These are phyloP conservation scores for Pristiophorus japonicus DNA, from an alignment of 2,113 vertebrate genomes.

Conservation along the genomic window DNA sequence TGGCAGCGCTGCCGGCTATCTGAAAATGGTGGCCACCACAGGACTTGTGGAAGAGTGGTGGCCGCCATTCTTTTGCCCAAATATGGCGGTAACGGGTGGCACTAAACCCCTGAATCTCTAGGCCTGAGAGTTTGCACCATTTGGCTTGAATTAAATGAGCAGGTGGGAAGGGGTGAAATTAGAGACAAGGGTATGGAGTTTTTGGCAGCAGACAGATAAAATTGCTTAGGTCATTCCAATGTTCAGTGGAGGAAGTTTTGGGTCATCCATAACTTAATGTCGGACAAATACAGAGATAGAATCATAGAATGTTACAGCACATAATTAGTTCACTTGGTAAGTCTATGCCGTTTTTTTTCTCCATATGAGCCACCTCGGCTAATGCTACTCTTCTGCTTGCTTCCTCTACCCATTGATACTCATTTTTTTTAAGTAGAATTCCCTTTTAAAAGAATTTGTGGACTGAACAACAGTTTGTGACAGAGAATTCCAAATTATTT, in stretches of 20 bases:
- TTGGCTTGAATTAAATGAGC: not conserved
- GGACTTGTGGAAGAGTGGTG: too few relatives aligned
- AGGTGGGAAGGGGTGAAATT: not conserved
- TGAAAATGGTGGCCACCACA: too few relatives aligned
- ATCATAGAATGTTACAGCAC: not conserved
- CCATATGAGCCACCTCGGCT: not conserved
- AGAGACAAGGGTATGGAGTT: not conserved
- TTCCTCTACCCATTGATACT: not conserved
- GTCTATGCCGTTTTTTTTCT: not conserved
- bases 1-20: too few relatives aligned
- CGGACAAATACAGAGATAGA: not conserved
- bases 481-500: not conserved
- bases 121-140: too few relatives aligned
- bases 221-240: not conserved
- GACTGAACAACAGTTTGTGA: not conserved
- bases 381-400: not conserved
- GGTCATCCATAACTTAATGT: not conserved
- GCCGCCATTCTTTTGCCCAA: too few relatives aligned
- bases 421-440: not conserved
- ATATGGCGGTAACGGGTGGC: not conserved
- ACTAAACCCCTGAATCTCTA: too few relatives aligned
- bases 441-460: not conserved
- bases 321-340: not conserved
- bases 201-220: not conserved
- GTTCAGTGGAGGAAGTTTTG: not conserved